Evolutionary conservation across 2,888 invertebrate species (phyloP), one percentile per base, ranked within the genome.

Genomic region (Candidula unifasciata): DNA sequence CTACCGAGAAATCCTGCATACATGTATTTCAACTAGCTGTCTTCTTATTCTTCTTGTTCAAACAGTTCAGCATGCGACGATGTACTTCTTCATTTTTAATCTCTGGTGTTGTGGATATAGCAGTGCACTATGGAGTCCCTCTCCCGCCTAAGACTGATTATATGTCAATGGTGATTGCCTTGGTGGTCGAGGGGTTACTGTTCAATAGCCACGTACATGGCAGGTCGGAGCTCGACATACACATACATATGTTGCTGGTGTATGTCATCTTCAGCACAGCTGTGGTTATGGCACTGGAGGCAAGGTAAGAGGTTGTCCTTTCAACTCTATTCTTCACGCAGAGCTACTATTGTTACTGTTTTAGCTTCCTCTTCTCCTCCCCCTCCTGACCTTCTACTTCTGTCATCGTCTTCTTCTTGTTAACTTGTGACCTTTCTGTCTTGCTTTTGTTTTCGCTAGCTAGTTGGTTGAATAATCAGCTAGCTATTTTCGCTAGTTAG

Each of bases 51-150:
- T 44, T 74, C 21, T 18, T 74, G 16, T 93, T 24, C 35, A 64
- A 30, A 94, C 94, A 89, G 94, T 92, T n/a, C 95, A 95, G 87
- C 95, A 95, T 89, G 93, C 94, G 76, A 94, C 94, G 44, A 95
- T 95, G 94, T 95, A 94, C 89, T 93, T 94, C 90, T 94, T 94
- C 90, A n/a, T 95, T 95, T 89, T 94, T 93, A 24, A 85, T 94
- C 52, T 92, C 92, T 74, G 94, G 94, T 8, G 89, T 94, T 0
- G 86, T 94, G 18, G 94, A 94, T 85, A 87, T 94, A 6, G 88
- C 94, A 8, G 85, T 92, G 21, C 90, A 93, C 87, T 93, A 91
- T 85, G 91, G 89, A 85, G 87, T 88, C 30, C 89, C 90, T 13
- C 82, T 94, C 24, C 94, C 94, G 2, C 92, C 93, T 13, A 91